Evolutionary conservation across 2,113 vertebrate genomes (phyloP), one percentile per base, ranked within the genome.

Genomic region (Cheilinus undulatus): DNA sequence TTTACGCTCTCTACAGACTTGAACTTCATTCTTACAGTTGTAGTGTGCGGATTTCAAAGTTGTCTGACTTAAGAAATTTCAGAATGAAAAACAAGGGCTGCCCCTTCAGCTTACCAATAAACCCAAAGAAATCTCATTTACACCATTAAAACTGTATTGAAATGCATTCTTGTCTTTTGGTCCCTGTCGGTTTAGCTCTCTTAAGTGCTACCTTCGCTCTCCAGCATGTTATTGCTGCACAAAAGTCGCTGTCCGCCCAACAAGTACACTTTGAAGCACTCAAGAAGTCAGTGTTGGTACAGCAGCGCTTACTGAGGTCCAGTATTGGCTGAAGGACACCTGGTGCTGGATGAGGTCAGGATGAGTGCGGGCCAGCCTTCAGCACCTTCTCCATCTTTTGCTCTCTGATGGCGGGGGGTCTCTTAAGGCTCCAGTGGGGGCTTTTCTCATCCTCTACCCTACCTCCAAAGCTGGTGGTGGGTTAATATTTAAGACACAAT

Each of bases 401-500:
- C 68, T 76, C 48, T 80, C 60, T 69, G 45, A 9, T 60, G 19
- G 26, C 17, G 17, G 22, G 46, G 43, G 32, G 49, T 62, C 79
- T 80, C 78, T 88, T 91, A 92, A 91, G 89, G 91, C 90, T 92
- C 86, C 85, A 87, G 63, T 70, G 70, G 77, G 81, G 83, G 68
- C 68, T 85, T 40, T 5, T 38, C 69, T 83, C 64, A 75, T 80
- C 61, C 48, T 64, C 56, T 79, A 60, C 78, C 84, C 69, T n/a
- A n/a, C n/a, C n/a, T 82, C 76, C 86, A 78, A 85, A 88, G 83
- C 83, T 88, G 80, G 80, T 76, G 58, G 79, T 73, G 78, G 77
- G 76, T 85, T n/a, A 81, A 88, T 86, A 81, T 82, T 86, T 91
- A 92, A 92, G 90, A 91, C 91, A 92, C 89, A 84, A 78, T 72